Conservation (phyloP, 2,888 invertebrate genomes). For the Tenthredo notha region DNA sequence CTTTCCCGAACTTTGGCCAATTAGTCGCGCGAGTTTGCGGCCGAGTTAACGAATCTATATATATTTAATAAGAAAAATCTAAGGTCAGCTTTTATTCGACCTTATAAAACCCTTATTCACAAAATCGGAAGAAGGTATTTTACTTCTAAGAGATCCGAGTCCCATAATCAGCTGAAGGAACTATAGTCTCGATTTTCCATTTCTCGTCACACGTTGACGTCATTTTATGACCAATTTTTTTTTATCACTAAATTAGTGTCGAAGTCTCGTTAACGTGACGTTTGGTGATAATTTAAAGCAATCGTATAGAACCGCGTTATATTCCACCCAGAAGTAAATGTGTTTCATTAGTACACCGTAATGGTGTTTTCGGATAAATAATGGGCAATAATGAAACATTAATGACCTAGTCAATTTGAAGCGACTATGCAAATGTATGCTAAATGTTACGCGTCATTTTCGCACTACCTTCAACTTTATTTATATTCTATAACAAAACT, state of each 20-base stretch:
- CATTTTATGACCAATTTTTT: not conserved
- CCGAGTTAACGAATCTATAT: conserved; percentile 35
- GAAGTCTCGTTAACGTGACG: conserved; percentile 33
- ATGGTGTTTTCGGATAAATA: conserved; percentile 65
- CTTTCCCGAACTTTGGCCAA: conserved; percentile 48
- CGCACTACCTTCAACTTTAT: not conserved
- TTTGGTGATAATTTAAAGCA: conserved; percentile 45
- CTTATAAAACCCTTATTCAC: not conserved
- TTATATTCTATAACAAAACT: not conserved
- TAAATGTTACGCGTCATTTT: conserved; percentile 61
- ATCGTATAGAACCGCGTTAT: conserved; percentile 50
- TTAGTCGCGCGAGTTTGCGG: conserved; percentile 38
- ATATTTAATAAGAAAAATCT: conserved; percentile 34
- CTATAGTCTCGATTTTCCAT: not conserved
- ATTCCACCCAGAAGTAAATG: conserved; percentile 57
- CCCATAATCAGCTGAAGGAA: not conserved
- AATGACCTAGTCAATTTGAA: conserved; percentile 69
- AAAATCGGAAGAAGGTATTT: not conserved
- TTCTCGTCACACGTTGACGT: not conserved
- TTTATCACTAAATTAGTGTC: conserved; percentile 38
- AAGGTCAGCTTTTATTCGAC: conserved; percentile 4
- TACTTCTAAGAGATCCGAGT: not conserved
- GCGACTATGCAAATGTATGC: conserved; percentile 66
- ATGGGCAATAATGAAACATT: conserved; percentile 71
- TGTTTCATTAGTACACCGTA: conserved; percentile 68